Base-by-base conservation (phyloP, 1,140 invertebrate genomes). In the Macrobrachium nipponense region DNA sequence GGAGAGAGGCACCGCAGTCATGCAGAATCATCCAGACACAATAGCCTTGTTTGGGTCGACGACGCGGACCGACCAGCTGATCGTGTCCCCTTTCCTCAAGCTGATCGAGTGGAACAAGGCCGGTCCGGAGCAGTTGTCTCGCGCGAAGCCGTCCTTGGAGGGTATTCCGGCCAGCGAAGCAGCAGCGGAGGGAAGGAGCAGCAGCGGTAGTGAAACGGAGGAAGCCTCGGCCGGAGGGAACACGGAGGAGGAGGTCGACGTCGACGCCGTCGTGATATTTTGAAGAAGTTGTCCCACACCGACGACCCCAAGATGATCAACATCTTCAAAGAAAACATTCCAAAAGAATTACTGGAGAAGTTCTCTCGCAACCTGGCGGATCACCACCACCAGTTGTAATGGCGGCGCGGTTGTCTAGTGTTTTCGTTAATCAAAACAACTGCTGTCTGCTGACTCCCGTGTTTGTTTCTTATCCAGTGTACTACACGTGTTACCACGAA, bases 301-400 rank as follows among this genome's bases (percentile, higher is more conserved):
- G 68, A 70, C 15, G 68, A 70, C 68, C 17, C 8, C 5, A 70
- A 70, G 68, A 43, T 70, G 23, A 17, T 70, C 14, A 70, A 43
- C 23, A 70, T 70, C 68, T 70, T 70, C 23, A 70, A 70, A n/a
- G 36, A 70, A 70, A 70, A 70, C 36, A 70, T 70, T 70, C 68
- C 68, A 70, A 43, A 27, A 12, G 68, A 70, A n/a, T 70, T 70
- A 43, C 36, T 70, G 18, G 23, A 70, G 68, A 70, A 70, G 68
- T 70, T 70, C 36, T 70, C 68, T 15, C 68, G 36, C 23, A 23
- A 43, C n/a, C 68, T 70, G 14, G 27, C 18, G 15, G 68, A 70
- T 23, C 23, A 70, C 15, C 36, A 70, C 8, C 23, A 70, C 15
- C 36, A 70, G 17, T 70, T 11, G 10, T 70, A 27, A 70, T 27